Percentiles rank a stretch among this genome's conserved stretches.
Evolutionary conservation across 2,113 vertebrate genomes (phyloP).

Genomic region (Scomber japonicus): DNA sequence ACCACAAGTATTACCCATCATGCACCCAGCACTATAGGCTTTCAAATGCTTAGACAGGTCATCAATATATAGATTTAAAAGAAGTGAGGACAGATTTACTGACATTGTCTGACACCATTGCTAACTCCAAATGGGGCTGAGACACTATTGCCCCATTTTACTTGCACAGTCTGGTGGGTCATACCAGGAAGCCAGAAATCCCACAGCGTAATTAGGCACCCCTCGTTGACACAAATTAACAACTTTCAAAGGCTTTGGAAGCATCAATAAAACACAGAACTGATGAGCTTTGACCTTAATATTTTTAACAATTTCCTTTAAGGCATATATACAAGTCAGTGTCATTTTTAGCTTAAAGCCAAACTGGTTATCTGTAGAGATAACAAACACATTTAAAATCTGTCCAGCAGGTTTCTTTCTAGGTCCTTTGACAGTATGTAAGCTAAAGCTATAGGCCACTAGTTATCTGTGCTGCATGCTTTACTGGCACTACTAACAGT

Average conservation of each 20-base stretch:
- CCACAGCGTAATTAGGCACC: background rate
- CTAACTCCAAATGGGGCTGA: background rate
- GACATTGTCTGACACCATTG: too few relatives aligned
- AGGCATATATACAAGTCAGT: background rate
- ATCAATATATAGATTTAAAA: too few relatives aligned
- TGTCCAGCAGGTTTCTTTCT: background rate
- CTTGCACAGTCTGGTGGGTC: background rate
- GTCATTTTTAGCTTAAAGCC: conserved; percentile 13
- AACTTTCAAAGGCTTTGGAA: background rate
- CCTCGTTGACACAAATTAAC: background rate
- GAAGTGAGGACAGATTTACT: too few relatives aligned
- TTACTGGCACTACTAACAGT: conserved; percentile 16
- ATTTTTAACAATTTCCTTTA: conserved; percentile 3
- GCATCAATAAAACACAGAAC: background rate
- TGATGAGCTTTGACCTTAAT: background rate
- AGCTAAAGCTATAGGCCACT: conserved; percentile 1
- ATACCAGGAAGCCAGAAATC: conserved; percentile 6
- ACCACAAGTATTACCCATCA: background rate
- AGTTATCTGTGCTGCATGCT: background rate
- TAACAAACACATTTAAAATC: background rate
- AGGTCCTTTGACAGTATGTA: conserved; percentile 9
- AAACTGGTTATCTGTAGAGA: conserved; percentile 1
- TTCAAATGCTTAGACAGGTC: too few relatives aligned
- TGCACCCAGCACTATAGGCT: too few relatives aligned
- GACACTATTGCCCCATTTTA: conserved; percentile 3